Evolutionary conservation across 1,140 invertebrate genomes (phyloP).

Genomic region (Calycopis cecrops): DNA sequence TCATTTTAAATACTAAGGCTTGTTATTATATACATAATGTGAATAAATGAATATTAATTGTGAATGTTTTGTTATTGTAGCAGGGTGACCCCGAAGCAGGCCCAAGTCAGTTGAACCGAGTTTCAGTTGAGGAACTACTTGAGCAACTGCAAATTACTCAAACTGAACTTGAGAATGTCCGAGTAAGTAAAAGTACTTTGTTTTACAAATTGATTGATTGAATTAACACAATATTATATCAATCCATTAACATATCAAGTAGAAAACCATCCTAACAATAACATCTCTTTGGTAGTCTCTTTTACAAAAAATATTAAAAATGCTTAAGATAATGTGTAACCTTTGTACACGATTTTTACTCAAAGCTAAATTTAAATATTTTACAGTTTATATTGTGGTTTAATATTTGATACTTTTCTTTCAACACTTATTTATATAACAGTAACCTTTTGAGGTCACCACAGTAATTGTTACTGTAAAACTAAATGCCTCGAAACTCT

Average conservation of each 20-base stretch:
- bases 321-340: no score
- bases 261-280: conserved; percentile 23
- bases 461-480: no score
- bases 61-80: conserved; percentile 48
- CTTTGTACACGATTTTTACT: no score
- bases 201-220: conserved; percentile 2
- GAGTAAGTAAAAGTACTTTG: conserved; percentile 76
- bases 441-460: no score
- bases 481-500: no score
- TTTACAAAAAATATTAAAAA: background rate
- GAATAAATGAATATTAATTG: no score
- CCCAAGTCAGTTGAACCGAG: conserved; percentile 75
- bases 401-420: no score
- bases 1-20: no score
- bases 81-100: conserved; percentile 76
- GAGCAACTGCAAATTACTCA: conserved; percentile 87
- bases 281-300: background rate
- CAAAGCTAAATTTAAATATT: no score
- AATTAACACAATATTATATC: conserved; percentile 10
- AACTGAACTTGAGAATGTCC: conserved; percentile 88
- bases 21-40: no score
- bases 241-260: conserved; percentile 13
- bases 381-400: no score
- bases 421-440: no score
- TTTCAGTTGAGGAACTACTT: conserved; percentile 85